phyloP scores from a whole-genome alignment of 2,888 invertebrate genomes.

The Resseliella maxima region DNA sequence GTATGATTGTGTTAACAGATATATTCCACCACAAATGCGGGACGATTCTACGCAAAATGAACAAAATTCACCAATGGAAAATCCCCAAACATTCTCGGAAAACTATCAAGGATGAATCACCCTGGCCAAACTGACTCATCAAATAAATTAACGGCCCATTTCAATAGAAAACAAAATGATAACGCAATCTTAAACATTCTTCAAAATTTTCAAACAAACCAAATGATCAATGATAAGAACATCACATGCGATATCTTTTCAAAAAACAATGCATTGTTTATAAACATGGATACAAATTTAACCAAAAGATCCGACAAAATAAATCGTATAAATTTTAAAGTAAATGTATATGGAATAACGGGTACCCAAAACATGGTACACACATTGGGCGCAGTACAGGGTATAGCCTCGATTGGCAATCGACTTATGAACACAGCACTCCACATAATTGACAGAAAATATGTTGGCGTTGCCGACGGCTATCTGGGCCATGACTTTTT shows the following conservation, averaged over 20 bases:
- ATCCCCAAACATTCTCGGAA: background rate
- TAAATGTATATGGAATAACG: background rate
- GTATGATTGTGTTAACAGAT: no score
- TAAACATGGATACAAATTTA: background rate
- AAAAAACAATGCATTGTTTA: no score
- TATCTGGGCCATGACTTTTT: background rate
- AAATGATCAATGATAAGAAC: background rate
- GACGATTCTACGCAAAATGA: no score
- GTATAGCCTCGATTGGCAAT: background rate
- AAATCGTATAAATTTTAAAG: background rate
- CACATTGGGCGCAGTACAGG: background rate
- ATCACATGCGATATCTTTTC: no score
- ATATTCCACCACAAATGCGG: background rate
- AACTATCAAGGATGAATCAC: background rate
- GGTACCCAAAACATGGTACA: background rate
- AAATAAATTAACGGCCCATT: no score
- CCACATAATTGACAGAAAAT: background rate
- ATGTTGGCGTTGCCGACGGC: background rate
- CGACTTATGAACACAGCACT: background rate
- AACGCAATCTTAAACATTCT: no score
- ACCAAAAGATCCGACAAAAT: background rate
- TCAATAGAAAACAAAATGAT: no score
- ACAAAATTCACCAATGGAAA: background rate
- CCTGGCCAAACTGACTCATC: background rate
- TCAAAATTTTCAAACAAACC: no score